Conservation (phyloP, 2,113 vertebrate genomes). For the Entosphenus tridentatus region DNA sequence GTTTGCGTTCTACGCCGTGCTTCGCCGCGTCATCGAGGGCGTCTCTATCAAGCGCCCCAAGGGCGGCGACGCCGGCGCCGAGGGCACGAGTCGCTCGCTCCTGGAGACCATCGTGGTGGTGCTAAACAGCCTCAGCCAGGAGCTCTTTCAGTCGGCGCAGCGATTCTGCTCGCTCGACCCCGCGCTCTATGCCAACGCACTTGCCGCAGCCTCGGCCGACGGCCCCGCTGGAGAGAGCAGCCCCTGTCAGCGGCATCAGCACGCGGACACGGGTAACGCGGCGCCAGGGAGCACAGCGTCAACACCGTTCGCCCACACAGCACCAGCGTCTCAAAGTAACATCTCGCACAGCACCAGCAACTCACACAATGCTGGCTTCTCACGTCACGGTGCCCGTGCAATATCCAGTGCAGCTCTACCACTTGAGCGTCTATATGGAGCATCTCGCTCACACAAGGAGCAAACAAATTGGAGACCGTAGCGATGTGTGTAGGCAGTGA, state of each 20-base stretch:
- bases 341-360: no score
- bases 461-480: no score
- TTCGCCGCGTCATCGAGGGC: conserved; percentile 3
- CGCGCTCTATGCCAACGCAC: background rate
- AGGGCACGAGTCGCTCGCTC: background rate
- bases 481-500: no score
- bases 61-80: background rate
- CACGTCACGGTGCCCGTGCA: no score
- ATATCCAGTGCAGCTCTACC: no score
- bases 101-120: conserved; percentile 3
- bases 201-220: background rate
- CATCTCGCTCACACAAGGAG: no score
- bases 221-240: background rate
- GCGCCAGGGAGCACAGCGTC: no score
- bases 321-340: no score
- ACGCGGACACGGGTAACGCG: background rate
- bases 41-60: background rate
- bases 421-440: no score
- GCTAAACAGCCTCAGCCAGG: background rate
- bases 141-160: conserved; percentile 4
- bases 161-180: conserved; percentile 3
- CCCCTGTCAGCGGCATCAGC: background rate
- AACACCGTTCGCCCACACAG: no score
- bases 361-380: no score
- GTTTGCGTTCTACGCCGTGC: conserved; percentile 4